Evolutionary conservation across 1,140 invertebrate species (phyloP).

Genomic region (Holotrichia oblita): DNA sequence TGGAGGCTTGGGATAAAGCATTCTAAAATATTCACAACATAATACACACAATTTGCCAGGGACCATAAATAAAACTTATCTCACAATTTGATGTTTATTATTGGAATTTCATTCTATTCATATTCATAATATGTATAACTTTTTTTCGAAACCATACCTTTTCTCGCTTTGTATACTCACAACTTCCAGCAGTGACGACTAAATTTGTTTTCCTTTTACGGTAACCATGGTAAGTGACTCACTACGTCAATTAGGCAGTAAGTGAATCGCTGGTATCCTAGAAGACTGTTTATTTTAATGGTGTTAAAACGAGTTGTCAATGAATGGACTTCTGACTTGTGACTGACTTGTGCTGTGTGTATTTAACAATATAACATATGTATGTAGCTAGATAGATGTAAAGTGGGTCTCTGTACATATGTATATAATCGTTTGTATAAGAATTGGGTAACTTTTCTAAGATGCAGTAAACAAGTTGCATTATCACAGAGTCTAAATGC

Average conservation of each 20-base stretch:
- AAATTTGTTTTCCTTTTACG: slow-evolving; percentile 13
- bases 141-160: neutral
- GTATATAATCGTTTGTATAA: neutral
- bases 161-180: neutral
- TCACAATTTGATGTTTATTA: too few species aligned
- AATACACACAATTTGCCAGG: too few species aligned
- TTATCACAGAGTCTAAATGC: neutral
- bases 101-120: neutral
- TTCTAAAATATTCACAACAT: too few species aligned
- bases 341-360: neutral
- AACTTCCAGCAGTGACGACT: neutral
- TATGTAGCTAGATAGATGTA: slow-evolving; percentile 13
- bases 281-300: slow-evolving; percentile 13
- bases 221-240: neutral
- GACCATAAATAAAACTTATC: too few species aligned
- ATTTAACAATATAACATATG: slow-evolving; percentile 8
- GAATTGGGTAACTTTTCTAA: neutral
- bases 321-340: slow-evolving; percentile 2
- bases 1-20: too few species aligned
- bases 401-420: neutral
- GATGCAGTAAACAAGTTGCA: neutral
- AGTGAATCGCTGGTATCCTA: slow-evolving; percentile 1
- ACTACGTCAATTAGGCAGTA: neutral
- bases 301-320: slow-evolving; percentile 5
- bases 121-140: neutral